Evolutionary conservation across 2,888 invertebrate genomes (phyloP), one percentile per base, ranked within the genome.

Genomic region (Auanema freiburgensis): DNA sequence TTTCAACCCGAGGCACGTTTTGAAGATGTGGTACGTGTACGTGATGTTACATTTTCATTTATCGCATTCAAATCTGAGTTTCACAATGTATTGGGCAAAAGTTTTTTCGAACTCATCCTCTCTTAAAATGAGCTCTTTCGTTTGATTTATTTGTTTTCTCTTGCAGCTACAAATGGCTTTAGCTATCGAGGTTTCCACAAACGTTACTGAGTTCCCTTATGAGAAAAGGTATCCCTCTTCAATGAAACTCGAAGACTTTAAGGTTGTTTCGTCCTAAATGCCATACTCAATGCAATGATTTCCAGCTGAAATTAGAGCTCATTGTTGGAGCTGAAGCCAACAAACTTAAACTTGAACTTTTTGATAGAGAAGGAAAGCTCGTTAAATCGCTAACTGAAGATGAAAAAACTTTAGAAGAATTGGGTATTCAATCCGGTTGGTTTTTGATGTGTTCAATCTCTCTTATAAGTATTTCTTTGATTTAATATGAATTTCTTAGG

Each of bases 241-340:
- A 12, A 42, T 65, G n/a, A 63, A 54, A 41, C 52, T 63, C 3
- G 67, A 63, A 40, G 76, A 76, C 24, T 60, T 76, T 33, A 76
- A 76, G 61, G 76, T 73, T 41, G 40, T 57, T 60, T 40, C 12
- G n/a, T 54, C 12, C 6, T 10, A 44, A 23, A 46, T n/a, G 11
- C 18, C 33, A 52, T 46, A 4, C 4, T 57, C 2, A 57, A n/a
- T 57, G 18, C 33, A 33, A 23, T 52, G 6, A 6, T 18, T 58
- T 65, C 42, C 54, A 76, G 76, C 67, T 63, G 50, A 76, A 76
- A 57, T 63, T 76, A 21, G 76, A 76, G 51, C 69, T 76, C 40
- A 70, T 76, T n/a, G 76, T 76, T 6, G 76, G 76, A 40, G 70
- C 76, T 1, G 65, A 66, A 12, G 67, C 73, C 8, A 68, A 69